phyloP scores from a whole-genome alignment of 1,140 invertebrate species.

The Rhopalosiphum maidis region DNA sequence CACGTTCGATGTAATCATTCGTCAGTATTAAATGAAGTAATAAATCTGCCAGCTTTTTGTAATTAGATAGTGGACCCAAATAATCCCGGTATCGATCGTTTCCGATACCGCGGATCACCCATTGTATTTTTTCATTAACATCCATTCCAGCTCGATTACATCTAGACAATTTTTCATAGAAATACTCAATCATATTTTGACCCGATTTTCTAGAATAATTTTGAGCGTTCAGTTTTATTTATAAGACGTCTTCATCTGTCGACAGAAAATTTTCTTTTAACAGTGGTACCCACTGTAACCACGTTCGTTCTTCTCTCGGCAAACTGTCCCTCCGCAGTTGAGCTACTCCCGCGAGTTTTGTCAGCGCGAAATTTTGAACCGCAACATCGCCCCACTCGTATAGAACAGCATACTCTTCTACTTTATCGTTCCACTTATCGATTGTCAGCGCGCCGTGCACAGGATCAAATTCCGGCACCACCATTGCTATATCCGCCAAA shows the following conservation, averaged over 20 bases:
- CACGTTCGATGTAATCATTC: background rate
- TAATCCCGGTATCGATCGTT: background rate
- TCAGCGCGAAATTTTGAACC: background rate
- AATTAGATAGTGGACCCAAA: background rate
- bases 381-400: slow-evolving; percentile 9
- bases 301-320: background rate
- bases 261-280: background rate
- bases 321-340: background rate
- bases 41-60: background rate
- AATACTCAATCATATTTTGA: slow-evolving; percentile 26
- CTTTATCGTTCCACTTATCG: background rate
- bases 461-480: background rate
- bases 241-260: background rate
- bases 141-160: background rate
- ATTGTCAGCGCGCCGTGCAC: background rate
- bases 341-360: background rate
- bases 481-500: background rate
- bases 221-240: background rate
- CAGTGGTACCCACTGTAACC: background rate
- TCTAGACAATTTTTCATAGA: slow-evolving; percentile 10
- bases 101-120: background rate
- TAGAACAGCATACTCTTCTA: background rate
- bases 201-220: background rate
- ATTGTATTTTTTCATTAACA: background rate
- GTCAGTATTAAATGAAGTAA: background rate